Evolutionary conservation across 2,797 vertebrate species (phyloP), one percentile per base, ranked within the genome.

Genomic region (Phataginus tricuspis): DNA sequence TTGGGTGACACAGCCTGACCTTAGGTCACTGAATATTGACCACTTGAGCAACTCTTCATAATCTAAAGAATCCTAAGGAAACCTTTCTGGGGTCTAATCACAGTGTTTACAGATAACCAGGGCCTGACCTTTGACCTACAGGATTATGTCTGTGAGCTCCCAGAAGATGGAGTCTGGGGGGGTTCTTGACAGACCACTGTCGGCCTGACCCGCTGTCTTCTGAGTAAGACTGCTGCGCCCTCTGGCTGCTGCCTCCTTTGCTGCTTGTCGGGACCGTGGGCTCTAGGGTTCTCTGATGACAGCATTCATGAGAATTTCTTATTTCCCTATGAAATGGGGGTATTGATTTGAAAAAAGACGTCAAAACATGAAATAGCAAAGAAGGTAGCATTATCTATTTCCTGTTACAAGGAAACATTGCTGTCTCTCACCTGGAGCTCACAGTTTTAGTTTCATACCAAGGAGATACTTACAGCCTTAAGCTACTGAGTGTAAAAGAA

Each of bases 371-470:
- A 96, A 89, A 49, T 37, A 82, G 69, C 45, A n/a, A 83, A 61
- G 25, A 59, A 45, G 57, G 11, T 21, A 69, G 16, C 86, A 27
- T 6, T 51, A 39, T 49, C 64, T 37, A 7, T n/a, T 95, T 78
- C 69, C 25, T 87, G 2, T 83, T 80, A 37, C 45, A 61, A 37
- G 87, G 18, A 69, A 88, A 37, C 55, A 55, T 4, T 29, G 42
- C 15, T 23, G 29, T 91, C 45, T 82, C 68, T 74, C 86, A 92
- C 82, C 94, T 92, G 31, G 64, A 79, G 53, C 95, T 92, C 87
- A 85, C 74, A 27, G 77, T 45, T 51, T 74, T 42, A n/a, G 74
- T 94, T 95, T 95, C 92, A 4, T 88, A 71, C 92, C 78, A 92
- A 96, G 72, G 75, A 94, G 80, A 53, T 51, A 19, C 37, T 95